Base-by-base conservation (phyloP, 2,888 invertebrate species). In the Tetragonula carbonaria region DNA sequence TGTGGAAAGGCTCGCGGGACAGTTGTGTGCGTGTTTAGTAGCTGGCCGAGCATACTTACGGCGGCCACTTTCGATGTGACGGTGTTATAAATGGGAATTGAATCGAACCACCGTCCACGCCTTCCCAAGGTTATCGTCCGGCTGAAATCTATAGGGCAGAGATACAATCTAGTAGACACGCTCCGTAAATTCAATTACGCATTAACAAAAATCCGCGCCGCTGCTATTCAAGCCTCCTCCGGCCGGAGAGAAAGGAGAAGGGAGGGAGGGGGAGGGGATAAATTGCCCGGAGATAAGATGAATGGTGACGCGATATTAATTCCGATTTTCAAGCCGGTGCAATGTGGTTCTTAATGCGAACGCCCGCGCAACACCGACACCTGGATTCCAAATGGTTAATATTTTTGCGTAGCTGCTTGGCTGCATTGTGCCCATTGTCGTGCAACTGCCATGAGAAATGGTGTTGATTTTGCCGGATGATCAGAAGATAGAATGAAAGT, bases 141-240 rank as follows among this genome's bases (percentile, higher is more conserved):
- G 80, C 80, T 86, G 87, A 90, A 91, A 92, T 92, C 92, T 91
- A 90, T 90, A 88, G 88, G 84, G 84, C 87, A 90, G 90, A 91
- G 90, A 91, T 92, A 92, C 87, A 88, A 92, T 93, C 92, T 92
- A 91, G 91, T 91, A 92, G 92, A 92, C 90, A 90, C 90, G 90
- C 89, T 91, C 86, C 90, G 91, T 92, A 92, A 92, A 92, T 93
- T 93, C 92, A 92, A 93, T 93, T 93, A 92, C 89, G 89, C 90
- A 92, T 93, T 92, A 92, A 91, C 90, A 92, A 89, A 91, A 92
- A 93, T 92, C 81, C 88, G 77, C 84, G 63, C 80, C 72, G 78
- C 77, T 79, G 87, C 82, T 90, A 67, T 74, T 53, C 65, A 68
- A 23, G 28, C 74, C 28, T 11, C 38, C 59, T 63, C 11, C 4